Conservation (phyloP, 2,888 invertebrate species). For the Agrochola litura region DNA sequence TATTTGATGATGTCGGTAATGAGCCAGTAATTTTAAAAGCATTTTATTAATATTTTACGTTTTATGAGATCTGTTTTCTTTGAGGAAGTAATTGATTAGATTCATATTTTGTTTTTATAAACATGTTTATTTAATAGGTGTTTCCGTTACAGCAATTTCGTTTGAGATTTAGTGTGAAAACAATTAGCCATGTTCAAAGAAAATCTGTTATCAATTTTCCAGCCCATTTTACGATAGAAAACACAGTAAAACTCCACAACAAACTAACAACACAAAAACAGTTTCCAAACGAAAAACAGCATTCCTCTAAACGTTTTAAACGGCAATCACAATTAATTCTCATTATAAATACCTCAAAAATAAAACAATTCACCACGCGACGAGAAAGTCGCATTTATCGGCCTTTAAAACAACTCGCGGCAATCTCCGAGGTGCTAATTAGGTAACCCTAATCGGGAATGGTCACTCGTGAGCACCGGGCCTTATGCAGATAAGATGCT, state of each 20-base stretch:
- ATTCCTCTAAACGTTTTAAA: slow-evolving; percentile 25
- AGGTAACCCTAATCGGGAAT: slow-evolving; percentile 71
- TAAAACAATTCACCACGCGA: slow-evolving; percentile 55
- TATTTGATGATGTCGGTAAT: slow-evolving; percentile 45
- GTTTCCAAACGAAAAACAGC: slow-evolving; percentile 16
- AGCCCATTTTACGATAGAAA: background rate
- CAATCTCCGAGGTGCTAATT: slow-evolving; percentile 71
- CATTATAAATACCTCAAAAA: slow-evolving; percentile 53
- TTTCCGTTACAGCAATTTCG: slow-evolving; percentile 12
- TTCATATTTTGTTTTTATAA: slow-evolving; percentile 19
- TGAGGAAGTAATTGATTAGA: slow-evolving; percentile 43
- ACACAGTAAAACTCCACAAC: background rate
- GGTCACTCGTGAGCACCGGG: slow-evolving; percentile 53
- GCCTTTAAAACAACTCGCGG: slow-evolving; percentile 67
- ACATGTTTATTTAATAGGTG: slow-evolving; percentile 15
- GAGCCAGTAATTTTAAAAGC: slow-evolving; percentile 44
- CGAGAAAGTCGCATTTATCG: slow-evolving; percentile 65
- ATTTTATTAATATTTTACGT: slow-evolving; percentile 30
- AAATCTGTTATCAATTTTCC: background rate
- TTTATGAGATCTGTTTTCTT: slow-evolving; percentile 40
- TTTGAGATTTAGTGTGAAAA: background rate
- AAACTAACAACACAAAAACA: background rate
- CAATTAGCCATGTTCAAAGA: background rate
- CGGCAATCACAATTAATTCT: slow-evolving; percentile 53
- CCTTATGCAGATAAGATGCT: slow-evolving; percentile 63